Evolutionary conservation across 53 echinoderm and acorn worm genomes (phyloP), one percentile per base, ranked within the genome.

Genomic region (Paelopatides confundens): DNA sequence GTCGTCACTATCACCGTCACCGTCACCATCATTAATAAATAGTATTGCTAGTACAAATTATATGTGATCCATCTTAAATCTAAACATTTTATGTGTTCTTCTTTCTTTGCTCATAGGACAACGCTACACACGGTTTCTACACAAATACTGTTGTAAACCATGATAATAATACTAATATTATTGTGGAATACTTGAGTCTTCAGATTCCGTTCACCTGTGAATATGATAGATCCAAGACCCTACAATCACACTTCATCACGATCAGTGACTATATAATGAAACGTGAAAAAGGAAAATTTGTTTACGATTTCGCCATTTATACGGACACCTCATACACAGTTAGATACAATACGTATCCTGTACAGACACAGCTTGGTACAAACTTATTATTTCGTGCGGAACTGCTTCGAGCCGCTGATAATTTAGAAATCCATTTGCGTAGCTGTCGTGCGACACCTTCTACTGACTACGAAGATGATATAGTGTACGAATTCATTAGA

Each of bases 391-490:
- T 54, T 26, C 79, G 79, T 14, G 54, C 79, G 17, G 79, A 79
- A 18, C 53, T 79, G 2, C 2, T 53, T 3, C 52, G 14, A 33
- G 43, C 79, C 11, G 49, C 79, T 31, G 52, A 30, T 31, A 79
- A 79, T 32, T 24, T 79, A 13, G 51, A 47, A 31, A 79, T 79
- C 48, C 79, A 79, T 14, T 33, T 79, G 21, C 79, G 58, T 12
- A 54, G 79, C 32, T 79, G 79, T 34, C 79, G 54, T 32, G 79
- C 79, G 33, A 79, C 79, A 31, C 79, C 79, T 0, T 79, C 79
- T 31, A 14, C 15, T 13, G 21, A 79, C 31, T 79, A 31, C 50
- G 79, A 79, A 28, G 79, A 79, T 52, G 15, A 13, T 17, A 17
- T 79, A 27, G 79, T 79, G 11, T 79, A 79, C 26, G 79, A 79